Evolutionary conservation across 1,140 invertebrate genomes (phyloP), one percentile per base, ranked within the genome.

Genomic region (Lineus longissimus): DNA sequence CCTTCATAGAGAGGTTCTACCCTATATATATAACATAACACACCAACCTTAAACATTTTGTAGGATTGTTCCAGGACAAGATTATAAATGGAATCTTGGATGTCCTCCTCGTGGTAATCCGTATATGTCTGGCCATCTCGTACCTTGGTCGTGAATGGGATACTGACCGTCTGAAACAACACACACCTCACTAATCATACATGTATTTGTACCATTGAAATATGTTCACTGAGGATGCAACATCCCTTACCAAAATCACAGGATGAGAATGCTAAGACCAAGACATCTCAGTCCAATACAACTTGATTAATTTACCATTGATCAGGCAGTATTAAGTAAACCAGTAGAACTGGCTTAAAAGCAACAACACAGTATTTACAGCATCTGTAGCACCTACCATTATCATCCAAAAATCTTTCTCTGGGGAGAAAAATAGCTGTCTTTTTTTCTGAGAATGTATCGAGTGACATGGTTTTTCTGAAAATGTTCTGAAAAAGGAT

Each of bases 381-480:
- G 25, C 4, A 6, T 6, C 27, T 33, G 13, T 59, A 2, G 4
- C 6, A 76, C 74, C 84, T 87, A 95, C 93, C 90, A 97, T 86
- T 59, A 94, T 88, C 83, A 96, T 89, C 92, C 93, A 96, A 77
- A 89, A 94, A 72, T 90, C 85, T 71, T 86, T 85, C 80, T 96
- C 94, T 6, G 93, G 88, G 82, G 94, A 87, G 76, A 88, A 89
- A 79, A 92, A 94, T 30, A 95, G 84, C 75, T 94, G 92, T 66
- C 91, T 86, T 55, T 89, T 90, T 79, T 94, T 94, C 73, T 92
- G 89, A 19, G 93, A 96, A 75, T 95, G 91, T 57, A 95, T 80
- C 62, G 89, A 88, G 82, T 93, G 88, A 81, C 93, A 92, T 56
- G 85, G 82, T 72, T 89, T 86, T 66, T 88, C 87, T 57, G 89